Base-by-base conservation (phyloP, 2,113 vertebrate genomes). In the Nothobranchius furzeri region DNA sequence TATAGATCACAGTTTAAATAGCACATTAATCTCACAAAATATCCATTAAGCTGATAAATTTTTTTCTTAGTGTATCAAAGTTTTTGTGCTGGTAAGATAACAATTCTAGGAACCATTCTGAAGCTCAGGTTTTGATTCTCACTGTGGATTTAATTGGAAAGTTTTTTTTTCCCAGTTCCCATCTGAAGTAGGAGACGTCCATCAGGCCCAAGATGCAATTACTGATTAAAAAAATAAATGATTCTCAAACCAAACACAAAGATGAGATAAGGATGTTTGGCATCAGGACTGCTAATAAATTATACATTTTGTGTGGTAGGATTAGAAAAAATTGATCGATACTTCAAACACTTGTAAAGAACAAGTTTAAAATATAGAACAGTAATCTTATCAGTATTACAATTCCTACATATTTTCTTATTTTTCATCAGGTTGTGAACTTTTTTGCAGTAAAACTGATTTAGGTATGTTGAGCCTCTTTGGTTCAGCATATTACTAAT, bases 221-320 rank as follows among this genome's bases (percentile, higher is more conserved):
- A 6, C 17, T 25, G 66, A 37, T 37, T 69, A 53, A n/a, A 12
- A 60, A 2, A 63, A 17, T 40, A 15, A 52, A 45, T 40, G 3
- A 7, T 62, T 48, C 52, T 69, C 1, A 62, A 54, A 36, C 12
- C 7, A 5, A 46, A 13, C 0, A 42, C n/a, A 13, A n/a, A n/a
- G 52, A 60, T 30, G 43, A 37, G 11, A 25, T 50, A 7, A 49
- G 37, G 17, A 54, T 49, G 12, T 64, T 30, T 64, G 62, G 36
- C 55, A 49, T 64, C 59, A 60, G 37, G 4, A n/a, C 17, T 60
- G 1, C 24, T 20, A 20, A 20, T 57, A 49, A 53, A 71, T 75
- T 51, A 53, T 60, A 60, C 30, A 75, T 65, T 40, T 52, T 17
- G 0, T 47, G 15, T 60, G 15, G 3, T 8, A 43, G 20, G 12